Evolutionary conservation across 2,888 invertebrate genomes (phyloP).

Genomic region (Tridacna gigas): DNA sequence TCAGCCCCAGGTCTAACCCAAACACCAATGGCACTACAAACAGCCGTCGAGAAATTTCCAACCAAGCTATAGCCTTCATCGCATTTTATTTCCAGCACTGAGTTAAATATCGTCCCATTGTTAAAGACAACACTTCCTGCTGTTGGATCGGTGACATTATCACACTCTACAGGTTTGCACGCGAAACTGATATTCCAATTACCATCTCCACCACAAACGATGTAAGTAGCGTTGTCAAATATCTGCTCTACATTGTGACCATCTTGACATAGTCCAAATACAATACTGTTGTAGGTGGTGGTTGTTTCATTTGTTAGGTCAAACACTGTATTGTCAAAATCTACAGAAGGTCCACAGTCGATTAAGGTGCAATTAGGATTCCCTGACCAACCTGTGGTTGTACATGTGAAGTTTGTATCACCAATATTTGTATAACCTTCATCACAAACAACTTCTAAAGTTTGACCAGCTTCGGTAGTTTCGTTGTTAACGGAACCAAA

Average conservation of each 20-base stretch:
- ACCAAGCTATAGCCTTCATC: neutral
- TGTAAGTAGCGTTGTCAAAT: neutral
- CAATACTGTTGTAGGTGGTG: neutral
- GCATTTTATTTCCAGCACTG: constrained; percentile 14
- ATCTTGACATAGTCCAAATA: neutral
- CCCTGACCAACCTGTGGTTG: constrained; percentile 1
- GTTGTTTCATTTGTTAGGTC: neutral
- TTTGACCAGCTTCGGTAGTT: neutral
- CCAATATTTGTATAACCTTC: neutral
- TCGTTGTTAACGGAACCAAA: neutral
- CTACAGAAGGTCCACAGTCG: neutral
- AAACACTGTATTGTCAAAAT: neutral
- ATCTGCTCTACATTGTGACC: constrained; percentile 4
- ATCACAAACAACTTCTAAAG: neutral
- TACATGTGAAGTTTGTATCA: constrained; percentile 16
- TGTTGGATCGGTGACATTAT: neutral
- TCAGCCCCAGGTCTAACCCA: neutral
- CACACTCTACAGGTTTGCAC: constrained; percentile 11
- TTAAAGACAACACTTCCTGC: neutral
- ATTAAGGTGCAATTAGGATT: neutral
- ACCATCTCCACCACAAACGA: neutral
- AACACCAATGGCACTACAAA: neutral
- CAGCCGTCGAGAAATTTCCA: neutral
- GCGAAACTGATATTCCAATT: constrained; percentile 11
- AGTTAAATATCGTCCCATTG: constrained; percentile 1